These are phyloP conservation scores for Rhynchonycteris naso DNA, from an alignment of 2,797 vertebrate genomes.

Conservation along the genomic window DNA sequence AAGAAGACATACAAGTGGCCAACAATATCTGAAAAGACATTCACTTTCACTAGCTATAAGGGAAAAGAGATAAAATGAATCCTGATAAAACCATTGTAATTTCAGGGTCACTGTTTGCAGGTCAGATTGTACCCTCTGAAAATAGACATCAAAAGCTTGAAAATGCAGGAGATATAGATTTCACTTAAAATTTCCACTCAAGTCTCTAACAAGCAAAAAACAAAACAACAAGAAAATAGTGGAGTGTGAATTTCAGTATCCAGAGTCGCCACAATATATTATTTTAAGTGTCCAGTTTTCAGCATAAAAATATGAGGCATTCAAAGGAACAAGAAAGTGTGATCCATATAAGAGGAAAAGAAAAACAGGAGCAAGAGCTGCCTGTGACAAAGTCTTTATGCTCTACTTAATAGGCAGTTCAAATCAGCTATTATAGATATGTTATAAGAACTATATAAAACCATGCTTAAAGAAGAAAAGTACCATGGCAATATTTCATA, in stretches of 20 bases:
- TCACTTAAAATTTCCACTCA: background rate
- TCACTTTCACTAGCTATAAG: background rate
- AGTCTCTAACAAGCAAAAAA: background rate
- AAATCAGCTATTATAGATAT: background rate
- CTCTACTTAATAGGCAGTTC: background rate
- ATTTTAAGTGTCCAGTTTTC: background rate
- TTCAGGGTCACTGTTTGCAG: background rate
- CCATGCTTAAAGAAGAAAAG: background rate
- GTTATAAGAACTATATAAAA: background rate
- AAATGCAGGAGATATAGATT: background rate
- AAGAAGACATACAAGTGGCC: background rate
- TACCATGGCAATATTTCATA: background rate
- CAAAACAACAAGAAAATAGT: background rate
- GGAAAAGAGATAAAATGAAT: background rate
- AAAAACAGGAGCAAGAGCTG: background rate
- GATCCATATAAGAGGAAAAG: background rate
- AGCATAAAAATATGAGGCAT: background rate
- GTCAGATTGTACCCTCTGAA: background rate
- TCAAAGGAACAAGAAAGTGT: background rate
- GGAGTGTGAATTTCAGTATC: background rate
- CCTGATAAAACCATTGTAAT: background rate
- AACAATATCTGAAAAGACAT: background rate
- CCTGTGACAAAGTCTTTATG: background rate
- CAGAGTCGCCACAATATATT: background rate
- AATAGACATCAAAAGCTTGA: background rate